A percentile compares a stretch with the other conserved stretches of the same genome.
These are phyloP conservation scores for Sinosuthora webbiana DNA, from an alignment of 2,113 vertebrate genomes.

Conservation along the genomic window DNA sequence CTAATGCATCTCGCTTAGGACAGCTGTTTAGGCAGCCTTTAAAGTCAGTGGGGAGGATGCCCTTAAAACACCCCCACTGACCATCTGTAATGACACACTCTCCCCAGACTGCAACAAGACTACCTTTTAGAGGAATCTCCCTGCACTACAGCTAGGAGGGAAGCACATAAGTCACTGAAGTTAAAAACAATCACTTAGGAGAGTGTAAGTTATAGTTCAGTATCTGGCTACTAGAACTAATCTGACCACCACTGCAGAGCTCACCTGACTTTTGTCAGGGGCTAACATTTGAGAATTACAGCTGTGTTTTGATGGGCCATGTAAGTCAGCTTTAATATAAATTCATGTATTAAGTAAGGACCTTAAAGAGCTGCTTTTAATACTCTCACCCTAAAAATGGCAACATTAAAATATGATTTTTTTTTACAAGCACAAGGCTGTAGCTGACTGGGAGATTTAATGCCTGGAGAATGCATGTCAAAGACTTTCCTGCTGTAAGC, in stretches of 20 bases:
- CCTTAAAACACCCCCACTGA: background rate
- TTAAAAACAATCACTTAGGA: background rate
- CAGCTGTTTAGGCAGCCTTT: background rate
- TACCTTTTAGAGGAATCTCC: background rate
- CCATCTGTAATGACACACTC: background rate
- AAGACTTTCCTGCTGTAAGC: background rate
- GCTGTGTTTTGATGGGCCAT: background rate
- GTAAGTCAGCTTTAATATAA: background rate
- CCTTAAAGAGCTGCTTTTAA: background rate
- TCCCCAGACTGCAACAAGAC: background rate
- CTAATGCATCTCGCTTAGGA: accelerated
- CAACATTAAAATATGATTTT: background rate
- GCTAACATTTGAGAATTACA: background rate
- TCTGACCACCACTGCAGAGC: background rate
- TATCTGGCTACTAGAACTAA: background rate
- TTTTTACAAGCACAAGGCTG: background rate
- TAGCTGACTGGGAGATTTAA: background rate
- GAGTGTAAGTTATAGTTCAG: background rate
- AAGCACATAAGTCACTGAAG: background rate
- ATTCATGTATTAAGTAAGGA: background rate
- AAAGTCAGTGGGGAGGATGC: background rate
- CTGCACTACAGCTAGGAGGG: background rate
- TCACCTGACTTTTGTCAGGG: background rate
- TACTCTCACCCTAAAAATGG: background rate
- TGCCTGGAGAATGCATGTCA: background rate